Evolutionary conservation across 2,797 vertebrate species (phyloP).

Genomic region (Australoheros facetus): DNA sequence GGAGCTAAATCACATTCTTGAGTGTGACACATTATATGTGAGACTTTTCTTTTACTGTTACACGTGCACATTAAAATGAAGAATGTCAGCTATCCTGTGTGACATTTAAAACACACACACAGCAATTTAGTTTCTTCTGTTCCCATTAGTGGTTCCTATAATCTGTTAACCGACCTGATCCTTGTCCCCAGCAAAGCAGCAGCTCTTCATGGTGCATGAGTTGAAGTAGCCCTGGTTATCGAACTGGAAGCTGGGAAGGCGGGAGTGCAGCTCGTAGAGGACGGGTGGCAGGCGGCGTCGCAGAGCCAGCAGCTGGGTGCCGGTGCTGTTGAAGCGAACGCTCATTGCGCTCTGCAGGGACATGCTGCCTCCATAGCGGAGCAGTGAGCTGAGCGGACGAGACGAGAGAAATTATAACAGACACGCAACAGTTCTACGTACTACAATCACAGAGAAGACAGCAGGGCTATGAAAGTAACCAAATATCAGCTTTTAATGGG

Average conservation of each 20-base stretch:
- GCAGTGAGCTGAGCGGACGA: constrained; percentile 84
- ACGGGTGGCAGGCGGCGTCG: constrained; percentile 94
- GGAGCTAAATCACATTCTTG: neutral
- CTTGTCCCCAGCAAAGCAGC: constrained; percentile 97
- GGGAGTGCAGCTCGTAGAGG: constrained; percentile 96
- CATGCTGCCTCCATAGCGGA: constrained; percentile 95
- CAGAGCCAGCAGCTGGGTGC: constrained; percentile 94
- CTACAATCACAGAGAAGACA: neutral
- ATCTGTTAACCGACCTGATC: constrained; percentile 86
- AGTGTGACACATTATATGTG: no score
- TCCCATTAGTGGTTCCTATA: neutral
- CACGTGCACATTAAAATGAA: neutral
- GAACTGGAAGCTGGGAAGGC: constrained; percentile 97
- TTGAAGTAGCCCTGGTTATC: constrained; percentile 99
- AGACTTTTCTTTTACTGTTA: neutral
- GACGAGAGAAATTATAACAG: neutral
- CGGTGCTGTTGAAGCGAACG: constrained; percentile 96
- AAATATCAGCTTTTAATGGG: neutral
- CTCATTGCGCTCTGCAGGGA: constrained; percentile 99
- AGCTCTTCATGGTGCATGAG: constrained; percentile 99
- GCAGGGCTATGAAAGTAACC: neutral
- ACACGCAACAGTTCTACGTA: rapidly evolving
- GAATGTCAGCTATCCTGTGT: neutral
- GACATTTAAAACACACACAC: neutral
- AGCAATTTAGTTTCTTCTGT: neutral